Percentiles rank a stretch among this genome's conserved stretches.
These are phyloP conservation scores for Emydoidea blandingii DNA, from an alignment of 2,797 vertebrate species.

Conservation along the genomic window DNA sequence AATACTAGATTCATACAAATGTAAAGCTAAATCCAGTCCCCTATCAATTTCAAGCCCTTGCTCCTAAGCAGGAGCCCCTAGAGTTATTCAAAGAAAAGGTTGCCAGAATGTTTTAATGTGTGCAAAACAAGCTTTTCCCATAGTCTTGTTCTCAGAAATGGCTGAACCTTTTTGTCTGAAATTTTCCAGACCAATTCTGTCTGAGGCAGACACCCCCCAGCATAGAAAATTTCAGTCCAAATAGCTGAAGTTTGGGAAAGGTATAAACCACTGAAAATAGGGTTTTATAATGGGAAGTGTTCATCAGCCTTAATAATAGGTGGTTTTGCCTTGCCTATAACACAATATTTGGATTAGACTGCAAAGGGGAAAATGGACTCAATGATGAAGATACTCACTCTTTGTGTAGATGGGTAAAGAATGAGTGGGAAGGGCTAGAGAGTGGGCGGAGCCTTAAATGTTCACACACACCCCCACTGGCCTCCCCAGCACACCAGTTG, in stretches of 20 bases:
- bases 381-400: neutral
- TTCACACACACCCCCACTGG: neutral
- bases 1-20: neutral
- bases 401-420: neutral
- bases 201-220: neutral
- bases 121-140: neutral
- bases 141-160: neutral
- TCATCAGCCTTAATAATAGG: neutral
- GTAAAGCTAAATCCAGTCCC: neutral
- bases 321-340: neutral
- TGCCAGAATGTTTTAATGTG: neutral
- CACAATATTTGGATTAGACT: neutral
- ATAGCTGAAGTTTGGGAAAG: neutral
- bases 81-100: neutral
- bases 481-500: neutral
- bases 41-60: neutral
- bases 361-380: rapidly evolving
- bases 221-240: neutral
- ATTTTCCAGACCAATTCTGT: neutral
- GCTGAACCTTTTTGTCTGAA: neutral
- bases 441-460: neutral
- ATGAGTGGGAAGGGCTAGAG: neutral
- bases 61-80: neutral
- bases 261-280: neutral
- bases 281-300: neutral